phyloP scores from a whole-genome alignment of 2,797 vertebrate genomes.

The Coregonus suidteri region DNA sequence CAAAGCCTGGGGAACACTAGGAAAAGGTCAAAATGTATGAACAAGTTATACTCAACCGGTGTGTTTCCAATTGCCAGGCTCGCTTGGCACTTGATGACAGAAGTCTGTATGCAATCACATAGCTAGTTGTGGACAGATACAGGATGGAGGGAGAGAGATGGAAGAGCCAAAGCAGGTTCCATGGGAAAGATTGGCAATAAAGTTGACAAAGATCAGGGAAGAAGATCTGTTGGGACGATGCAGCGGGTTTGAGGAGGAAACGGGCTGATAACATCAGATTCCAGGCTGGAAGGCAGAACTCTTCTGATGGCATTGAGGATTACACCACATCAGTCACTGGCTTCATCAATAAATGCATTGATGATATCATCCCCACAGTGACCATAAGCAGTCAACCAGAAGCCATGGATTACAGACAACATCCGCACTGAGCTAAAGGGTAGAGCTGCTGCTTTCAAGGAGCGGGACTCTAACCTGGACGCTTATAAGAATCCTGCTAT shows the following conservation, averaged over 20 bases:
- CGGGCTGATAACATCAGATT: conserved; percentile 36
- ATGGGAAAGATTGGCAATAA: conserved; percentile 19
- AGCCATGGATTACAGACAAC: no score
- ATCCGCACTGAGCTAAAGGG: no score
- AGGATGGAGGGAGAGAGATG: conserved; percentile 20
- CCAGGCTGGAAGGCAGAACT: neutral
- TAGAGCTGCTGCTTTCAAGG: no score
- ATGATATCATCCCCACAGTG: no score
- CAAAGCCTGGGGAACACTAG: neutral
- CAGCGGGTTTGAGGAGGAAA: conserved; percentile 32
- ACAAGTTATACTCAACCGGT: neutral
- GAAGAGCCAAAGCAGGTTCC: conserved; percentile 30
- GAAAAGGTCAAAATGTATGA: neutral
- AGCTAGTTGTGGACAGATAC: no score
- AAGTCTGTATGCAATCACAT: conserved; percentile 5
- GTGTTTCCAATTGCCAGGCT: neutral
- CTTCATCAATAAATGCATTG: no score
- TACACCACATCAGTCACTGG: no score
- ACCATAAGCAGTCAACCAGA: no score
- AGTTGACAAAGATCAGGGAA: conserved; percentile 37
- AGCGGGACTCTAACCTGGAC: no score
- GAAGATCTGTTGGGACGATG: conserved; percentile 22
- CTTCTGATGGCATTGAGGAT: no score
- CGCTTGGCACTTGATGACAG: neutral
- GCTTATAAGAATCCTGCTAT: no score